These are phyloP conservation scores for Siphonodentalium dalli DNA, from an alignment of 2,888 invertebrate species.

Conservation along the genomic window DNA sequence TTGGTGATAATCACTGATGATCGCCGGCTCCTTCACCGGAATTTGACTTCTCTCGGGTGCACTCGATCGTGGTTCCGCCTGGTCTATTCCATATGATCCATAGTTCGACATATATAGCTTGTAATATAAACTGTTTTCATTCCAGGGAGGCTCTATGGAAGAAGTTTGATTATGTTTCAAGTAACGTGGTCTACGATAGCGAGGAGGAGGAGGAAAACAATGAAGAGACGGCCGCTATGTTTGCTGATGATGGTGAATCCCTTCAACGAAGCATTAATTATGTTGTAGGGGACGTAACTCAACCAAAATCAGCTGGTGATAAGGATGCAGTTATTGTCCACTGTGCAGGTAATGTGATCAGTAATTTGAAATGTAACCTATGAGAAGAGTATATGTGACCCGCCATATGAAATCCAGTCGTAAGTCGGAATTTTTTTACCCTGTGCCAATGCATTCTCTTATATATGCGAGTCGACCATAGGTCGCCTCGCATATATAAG, in stretches of 20 bases:
- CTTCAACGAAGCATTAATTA: conserved; percentile 45
- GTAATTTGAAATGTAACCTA: no score
- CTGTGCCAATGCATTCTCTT: no score
- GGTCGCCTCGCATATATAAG: no score
- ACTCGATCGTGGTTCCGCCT: no score
- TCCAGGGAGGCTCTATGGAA: conserved; percentile 55
- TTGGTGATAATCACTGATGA: no score
- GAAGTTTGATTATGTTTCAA: conserved; percentile 47
- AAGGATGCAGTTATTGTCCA: conserved; percentile 60
- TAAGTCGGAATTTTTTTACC: no score
- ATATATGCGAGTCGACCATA: no score
- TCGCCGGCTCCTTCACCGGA: no score
- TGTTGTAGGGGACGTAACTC: conserved; percentile 65
- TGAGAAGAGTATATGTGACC: no score
- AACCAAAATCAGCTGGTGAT: conserved; percentile 45
- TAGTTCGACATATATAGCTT: not conserved
- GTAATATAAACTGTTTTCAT: not conserved
- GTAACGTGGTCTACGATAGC: conserved; percentile 40
- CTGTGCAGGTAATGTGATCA: conserved; percentile 65
- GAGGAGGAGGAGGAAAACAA: conserved; percentile 36
- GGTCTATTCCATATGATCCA: not conserved
- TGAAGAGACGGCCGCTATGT: conserved; percentile 21
- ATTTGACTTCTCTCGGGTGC: no score
- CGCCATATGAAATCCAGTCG: no score
- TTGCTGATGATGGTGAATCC: conserved; percentile 29